Evolutionary conservation across 2,113 vertebrate genomes (phyloP).

Genomic region (Marcusenius ussheri): DNA sequence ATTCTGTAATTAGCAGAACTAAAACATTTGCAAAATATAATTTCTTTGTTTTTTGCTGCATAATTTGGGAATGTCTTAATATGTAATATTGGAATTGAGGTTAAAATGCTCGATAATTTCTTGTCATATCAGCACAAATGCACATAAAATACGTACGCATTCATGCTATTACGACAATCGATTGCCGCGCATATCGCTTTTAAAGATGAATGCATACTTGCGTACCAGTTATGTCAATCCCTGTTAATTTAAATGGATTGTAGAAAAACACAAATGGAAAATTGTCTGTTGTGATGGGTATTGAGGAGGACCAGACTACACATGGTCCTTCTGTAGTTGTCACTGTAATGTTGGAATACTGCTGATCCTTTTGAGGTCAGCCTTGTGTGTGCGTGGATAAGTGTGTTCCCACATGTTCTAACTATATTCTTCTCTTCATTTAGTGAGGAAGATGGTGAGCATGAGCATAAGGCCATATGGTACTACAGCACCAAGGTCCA

Average conservation of each 20-base stretch:
- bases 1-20: background rate
- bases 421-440: background rate
- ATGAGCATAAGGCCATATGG: slow-evolving; percentile 86
- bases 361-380: background rate
- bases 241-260: background rate
- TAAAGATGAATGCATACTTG: too few relatives aligned
- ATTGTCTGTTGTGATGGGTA: background rate
- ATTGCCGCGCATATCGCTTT: too few relatives aligned
- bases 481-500: slow-evolving; percentile 93
- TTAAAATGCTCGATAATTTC: too few relatives aligned
- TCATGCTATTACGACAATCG: too few relatives aligned
- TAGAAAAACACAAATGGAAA: background rate
- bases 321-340: background rate
- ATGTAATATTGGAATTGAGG: background rate
- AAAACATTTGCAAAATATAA: background rate
- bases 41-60: background rate
- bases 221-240: too few relatives aligned
- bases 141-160: too few relatives aligned
- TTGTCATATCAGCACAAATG: too few relatives aligned
- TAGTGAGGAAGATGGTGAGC: slow-evolving; percentile 87
- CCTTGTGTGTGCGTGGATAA: background rate
- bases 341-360: background rate
- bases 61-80: background rate
- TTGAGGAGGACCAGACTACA: background rate
- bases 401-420: background rate